These are phyloP conservation scores for Notocelia uddmanniana DNA, from an alignment of 2,888 invertebrate genomes.

Conservation along the genomic window DNA sequence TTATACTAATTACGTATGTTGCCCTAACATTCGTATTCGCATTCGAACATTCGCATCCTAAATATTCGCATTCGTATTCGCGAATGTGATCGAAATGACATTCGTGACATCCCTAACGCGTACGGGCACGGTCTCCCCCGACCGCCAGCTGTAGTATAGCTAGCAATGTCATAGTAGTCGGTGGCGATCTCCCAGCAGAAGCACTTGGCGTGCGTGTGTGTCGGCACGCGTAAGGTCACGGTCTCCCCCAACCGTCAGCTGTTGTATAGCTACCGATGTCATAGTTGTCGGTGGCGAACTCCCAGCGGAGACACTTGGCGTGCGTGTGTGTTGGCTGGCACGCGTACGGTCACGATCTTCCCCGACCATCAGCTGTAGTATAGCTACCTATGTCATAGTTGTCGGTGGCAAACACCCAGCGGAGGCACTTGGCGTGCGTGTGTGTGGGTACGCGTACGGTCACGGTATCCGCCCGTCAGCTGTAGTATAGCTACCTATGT, in stretches of 20 bases:
- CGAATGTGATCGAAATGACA: too few species aligned
- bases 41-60: too few species aligned
- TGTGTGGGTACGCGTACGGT: neutral
- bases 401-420: constrained; percentile 99
- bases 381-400: constrained; percentile 84
- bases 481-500: constrained; percentile 65
- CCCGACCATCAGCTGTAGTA: too few species aligned
- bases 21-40: too few species aligned
- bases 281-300: constrained; percentile 99
- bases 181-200: neutral
- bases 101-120: too few species aligned
- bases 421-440: neutral
- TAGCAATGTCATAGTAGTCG: constrained; percentile 88
- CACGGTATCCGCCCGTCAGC: neutral
- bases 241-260: neutral
- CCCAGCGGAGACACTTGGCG: constrained; percentile 92
- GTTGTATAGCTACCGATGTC: neutral
- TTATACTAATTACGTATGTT: too few species aligned
- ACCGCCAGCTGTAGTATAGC: too few species aligned
- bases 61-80: too few species aligned
- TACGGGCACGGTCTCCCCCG: too few species aligned
- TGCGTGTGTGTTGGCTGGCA: too few species aligned
- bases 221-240: neutral
- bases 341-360: too few species aligned
- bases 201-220: neutral